Conservation (phyloP, 2,797 vertebrate species). For the Hemibagrus guttatus region DNA sequence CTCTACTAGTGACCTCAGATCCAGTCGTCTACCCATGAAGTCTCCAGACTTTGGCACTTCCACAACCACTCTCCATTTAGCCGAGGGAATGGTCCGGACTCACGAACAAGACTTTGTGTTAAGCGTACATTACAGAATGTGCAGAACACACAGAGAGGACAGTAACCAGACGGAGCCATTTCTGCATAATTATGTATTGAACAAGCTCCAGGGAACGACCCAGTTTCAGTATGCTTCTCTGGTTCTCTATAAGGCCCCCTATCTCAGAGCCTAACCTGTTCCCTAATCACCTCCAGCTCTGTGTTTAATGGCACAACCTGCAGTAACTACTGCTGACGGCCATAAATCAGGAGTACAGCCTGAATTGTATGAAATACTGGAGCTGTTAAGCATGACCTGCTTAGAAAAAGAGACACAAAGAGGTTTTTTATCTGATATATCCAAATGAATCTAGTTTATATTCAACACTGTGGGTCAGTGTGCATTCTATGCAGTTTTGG, state of each 20-base stretch:
- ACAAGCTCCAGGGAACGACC: slow-evolving; percentile 70
- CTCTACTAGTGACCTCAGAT: not conserved
- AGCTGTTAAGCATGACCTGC: slow-evolving; percentile 55
- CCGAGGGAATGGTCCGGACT: not conserved
- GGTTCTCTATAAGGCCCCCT: slow-evolving; percentile 54
- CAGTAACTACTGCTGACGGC: slow-evolving; percentile 21
- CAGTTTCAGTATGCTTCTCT: slow-evolving; percentile 65
- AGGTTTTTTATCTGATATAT: not conserved
- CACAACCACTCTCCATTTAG: not conserved
- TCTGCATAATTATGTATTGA: slow-evolving; percentile 70
- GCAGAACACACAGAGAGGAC: slow-evolving; percentile 11
- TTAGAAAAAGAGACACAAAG: slow-evolving; percentile 27
- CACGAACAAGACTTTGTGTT: slow-evolving; percentile 41
- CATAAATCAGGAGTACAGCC: slow-evolving; percentile 36
- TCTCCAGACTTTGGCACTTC: not conserved
- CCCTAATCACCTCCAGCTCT: slow-evolving; percentile 57
- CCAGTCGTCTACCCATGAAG: not conserved
- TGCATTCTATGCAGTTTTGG: not conserved
- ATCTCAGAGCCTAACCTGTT: slow-evolving; percentile 51
- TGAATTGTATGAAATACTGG: slow-evolving; percentile 25
- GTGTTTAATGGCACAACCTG: slow-evolving; percentile 54
- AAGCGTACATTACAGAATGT: slow-evolving; percentile 49
- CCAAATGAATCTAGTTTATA: not conserved
- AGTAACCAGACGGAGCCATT: slow-evolving; percentile 54
- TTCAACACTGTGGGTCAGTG: not conserved